Conservation (phyloP, 2,888 invertebrate species). For the Nomada goodeniana region DNA sequence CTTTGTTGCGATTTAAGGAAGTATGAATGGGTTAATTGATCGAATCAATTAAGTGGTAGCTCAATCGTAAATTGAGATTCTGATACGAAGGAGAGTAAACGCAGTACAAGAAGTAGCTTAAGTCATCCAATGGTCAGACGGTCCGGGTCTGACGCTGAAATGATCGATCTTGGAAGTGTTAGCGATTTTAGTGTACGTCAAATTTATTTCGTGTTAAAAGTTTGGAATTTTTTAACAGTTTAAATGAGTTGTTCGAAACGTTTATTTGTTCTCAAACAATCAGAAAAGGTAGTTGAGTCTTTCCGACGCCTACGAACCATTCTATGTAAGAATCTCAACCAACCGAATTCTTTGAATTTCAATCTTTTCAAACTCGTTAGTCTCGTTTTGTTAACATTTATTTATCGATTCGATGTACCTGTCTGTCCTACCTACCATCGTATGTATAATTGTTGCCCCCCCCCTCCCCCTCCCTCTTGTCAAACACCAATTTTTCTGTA, state of each 20-base stretch:
- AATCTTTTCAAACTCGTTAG: not conserved
- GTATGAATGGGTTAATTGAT: not conserved
- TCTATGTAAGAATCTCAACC: no score
- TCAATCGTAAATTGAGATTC: not conserved
- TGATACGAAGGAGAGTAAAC: not conserved
- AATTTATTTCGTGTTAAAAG: no score
- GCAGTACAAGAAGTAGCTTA: constrained; percentile 5
- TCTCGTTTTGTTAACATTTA: not conserved
- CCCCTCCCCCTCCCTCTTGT: not conserved
- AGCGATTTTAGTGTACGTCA: no score
- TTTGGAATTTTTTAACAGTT: no score
- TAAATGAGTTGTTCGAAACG: no score
- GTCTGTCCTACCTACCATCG: not conserved
- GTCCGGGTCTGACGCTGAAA: no score
- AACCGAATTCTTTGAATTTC: no score
- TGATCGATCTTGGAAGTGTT: no score
- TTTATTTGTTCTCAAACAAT: no score
- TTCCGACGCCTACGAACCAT: no score
- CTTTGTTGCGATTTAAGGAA: not conserved
- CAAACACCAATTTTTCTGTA: constrained; percentile 19
- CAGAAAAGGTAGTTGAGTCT: no score
- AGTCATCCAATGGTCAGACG: not conserved
- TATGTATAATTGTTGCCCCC: not conserved
- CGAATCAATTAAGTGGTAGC: not conserved
- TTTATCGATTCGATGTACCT: not conserved